Conservation (phyloP, 1,140 invertebrate species). For the Carcinoscorpius rotundicauda region DNA sequence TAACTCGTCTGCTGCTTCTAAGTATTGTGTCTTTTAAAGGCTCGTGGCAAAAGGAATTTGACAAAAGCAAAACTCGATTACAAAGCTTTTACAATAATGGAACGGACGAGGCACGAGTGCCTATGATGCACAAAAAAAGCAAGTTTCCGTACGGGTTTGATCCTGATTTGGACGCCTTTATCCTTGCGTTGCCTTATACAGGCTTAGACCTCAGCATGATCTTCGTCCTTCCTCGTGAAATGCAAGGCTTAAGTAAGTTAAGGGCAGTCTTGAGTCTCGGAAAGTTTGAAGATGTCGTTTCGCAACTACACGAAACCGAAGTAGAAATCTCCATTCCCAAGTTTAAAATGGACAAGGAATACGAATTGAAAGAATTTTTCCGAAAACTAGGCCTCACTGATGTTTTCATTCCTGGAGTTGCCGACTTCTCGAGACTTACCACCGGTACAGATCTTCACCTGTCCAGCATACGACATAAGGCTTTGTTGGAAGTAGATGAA, state of each 20-base stretch:
- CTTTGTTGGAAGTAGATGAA: constrained; percentile 32
- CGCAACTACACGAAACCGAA: constrained; percentile 1
- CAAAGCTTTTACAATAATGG: neutral
- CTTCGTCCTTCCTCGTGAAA: neutral
- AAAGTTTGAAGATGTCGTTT: neutral
- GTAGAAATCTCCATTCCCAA: neutral
- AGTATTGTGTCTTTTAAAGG: neutral
- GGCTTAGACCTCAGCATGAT: neutral
- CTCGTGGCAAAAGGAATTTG: neutral
- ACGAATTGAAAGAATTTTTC: neutral
- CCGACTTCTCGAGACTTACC: constrained; percentile 3
- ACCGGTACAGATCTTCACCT: constrained; percentile 23
- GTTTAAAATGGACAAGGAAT: neutral
- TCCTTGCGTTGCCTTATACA: neutral
- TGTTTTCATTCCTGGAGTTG: neutral
- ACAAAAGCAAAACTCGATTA: neutral
- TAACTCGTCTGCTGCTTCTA: too few relatives aligned
- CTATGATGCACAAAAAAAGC: neutral
- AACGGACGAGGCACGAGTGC: neutral
- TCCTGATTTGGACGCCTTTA: neutral
- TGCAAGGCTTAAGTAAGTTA: neutral
- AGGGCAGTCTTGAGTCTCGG: neutral
- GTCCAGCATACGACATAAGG: constrained; percentile 28
- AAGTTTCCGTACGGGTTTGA: neutral
- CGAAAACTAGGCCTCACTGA: neutral